Conservation (phyloP, 1,140 invertebrate genomes). For the Rhyzopertha dominica region DNA sequence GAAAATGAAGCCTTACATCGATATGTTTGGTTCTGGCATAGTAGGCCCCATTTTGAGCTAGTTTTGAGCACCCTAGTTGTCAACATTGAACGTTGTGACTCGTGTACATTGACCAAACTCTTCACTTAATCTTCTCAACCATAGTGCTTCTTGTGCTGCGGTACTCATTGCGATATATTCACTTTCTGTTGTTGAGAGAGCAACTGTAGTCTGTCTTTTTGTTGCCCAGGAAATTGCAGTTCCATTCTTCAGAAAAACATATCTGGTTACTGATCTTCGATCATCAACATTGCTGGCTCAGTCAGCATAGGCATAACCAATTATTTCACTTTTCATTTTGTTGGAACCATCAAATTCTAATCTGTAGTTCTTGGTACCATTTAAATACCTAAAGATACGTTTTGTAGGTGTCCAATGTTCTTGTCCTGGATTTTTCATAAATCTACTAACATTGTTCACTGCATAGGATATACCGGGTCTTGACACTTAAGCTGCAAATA, state of each 20-base stretch:
- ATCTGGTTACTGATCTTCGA: conserved; percentile 37
- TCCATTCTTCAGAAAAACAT: conserved; percentile 36
- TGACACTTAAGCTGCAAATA: conserved; percentile 27
- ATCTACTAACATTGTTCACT: conserved; percentile 31
- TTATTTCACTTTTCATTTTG: conserved; percentile 13
- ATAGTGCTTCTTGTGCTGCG: conserved; percentile 19
- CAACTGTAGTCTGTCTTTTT: conserved; percentile 38
- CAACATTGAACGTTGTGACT: too few relatives aligned
- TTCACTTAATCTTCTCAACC: conserved; percentile 24
- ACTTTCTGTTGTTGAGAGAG: conserved; percentile 43
- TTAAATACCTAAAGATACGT: conserved; percentile 43
- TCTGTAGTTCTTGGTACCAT: conserved; percentile 34
- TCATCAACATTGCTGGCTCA: conserved; percentile 37
- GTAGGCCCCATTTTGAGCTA: too few relatives aligned
- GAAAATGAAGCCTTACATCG: too few relatives aligned
- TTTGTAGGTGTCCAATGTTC: conserved; percentile 40
- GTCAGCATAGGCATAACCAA: conserved; percentile 44
- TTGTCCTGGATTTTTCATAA: conserved; percentile 23
- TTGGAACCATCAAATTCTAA: conserved; percentile 23
- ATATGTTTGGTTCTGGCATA: too few relatives aligned
- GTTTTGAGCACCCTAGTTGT: too few relatives aligned
- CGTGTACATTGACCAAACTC: too few relatives aligned
- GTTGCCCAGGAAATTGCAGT: conserved; percentile 38
- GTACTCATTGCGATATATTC: conserved; percentile 41
- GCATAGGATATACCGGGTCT: conserved; percentile 31